A percentile compares a stretch with the other conserved stretches of the same genome.
Conservation (phyloP, 1,140 invertebrate species). For the Caenorhabditis briggsae region DNA sequence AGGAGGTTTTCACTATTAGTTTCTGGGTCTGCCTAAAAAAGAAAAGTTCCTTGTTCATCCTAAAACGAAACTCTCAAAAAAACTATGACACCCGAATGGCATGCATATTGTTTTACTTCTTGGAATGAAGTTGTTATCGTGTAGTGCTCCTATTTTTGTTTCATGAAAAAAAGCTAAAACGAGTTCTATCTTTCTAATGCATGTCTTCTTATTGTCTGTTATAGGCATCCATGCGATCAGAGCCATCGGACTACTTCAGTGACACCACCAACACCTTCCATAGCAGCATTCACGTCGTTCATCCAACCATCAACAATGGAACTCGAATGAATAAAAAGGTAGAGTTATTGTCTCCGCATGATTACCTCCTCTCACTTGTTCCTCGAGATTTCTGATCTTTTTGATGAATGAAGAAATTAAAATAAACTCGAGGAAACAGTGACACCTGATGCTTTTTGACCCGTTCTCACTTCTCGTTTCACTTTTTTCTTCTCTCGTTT, state of each 20-base stretch:
- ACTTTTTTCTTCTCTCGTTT: not conserved
- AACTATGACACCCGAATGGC: too few relatives aligned
- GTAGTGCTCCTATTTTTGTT: too few relatives aligned
- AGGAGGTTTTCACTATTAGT: too few relatives aligned
- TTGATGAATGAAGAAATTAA: not conserved
- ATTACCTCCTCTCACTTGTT: not conserved
- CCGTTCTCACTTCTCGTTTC: constrained; percentile 20
- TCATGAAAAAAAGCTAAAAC: too few relatives aligned
- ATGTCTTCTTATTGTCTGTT: not conserved
- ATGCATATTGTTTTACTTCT: too few relatives aligned
- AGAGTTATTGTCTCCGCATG: not conserved
- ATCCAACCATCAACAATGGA: not conserved
- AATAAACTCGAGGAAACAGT: constrained; percentile 1
- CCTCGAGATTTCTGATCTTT: constrained; percentile 1
- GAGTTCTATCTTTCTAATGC: not conserved
- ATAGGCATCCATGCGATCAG: constrained; percentile 28
- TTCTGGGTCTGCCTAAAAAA: not conserved
- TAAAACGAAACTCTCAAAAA: too few relatives aligned
- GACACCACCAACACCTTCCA: constrained; percentile 37
- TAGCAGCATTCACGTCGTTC: constrained; percentile 26
- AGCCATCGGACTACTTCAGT: constrained; percentile 1
- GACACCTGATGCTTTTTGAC: constrained; percentile 41
- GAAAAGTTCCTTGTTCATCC: not conserved
- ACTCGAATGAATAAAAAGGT: not conserved
- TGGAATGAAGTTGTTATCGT: too few relatives aligned